A percentile compares a stretch with the other conserved stretches of the same genome.
Evolutionary conservation across 2,113 vertebrate genomes (phyloP).

Genomic region (Oncorhynchus masou): DNA sequence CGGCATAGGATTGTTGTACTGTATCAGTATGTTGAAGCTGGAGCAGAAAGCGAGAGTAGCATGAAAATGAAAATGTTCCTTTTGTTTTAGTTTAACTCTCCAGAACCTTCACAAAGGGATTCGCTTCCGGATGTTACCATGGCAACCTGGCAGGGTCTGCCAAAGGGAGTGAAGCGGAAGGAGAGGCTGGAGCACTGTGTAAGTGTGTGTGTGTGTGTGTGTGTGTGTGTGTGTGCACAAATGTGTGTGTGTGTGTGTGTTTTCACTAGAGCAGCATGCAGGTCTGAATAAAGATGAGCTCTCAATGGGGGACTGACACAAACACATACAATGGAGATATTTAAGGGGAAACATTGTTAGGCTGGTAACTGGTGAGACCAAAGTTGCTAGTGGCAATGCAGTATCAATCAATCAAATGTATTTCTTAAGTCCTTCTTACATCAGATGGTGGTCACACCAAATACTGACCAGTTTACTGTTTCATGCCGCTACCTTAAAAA

Average conservation of each 20-base stretch:
- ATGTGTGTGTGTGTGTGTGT: slow-evolving; percentile 9
- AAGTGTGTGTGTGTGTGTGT: slow-evolving; percentile 21
- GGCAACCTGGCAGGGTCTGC: slow-evolving; percentile 21
- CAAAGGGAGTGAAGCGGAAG: slow-evolving; percentile 9
- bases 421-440: too few relatives aligned
- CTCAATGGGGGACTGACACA: neutral
- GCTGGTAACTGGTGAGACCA: neutral
- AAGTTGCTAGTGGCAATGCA: neutral
- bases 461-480: too few relatives aligned
- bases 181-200: slow-evolving; percentile 25
- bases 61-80: neutral
- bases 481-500: too few relatives aligned
- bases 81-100: neutral
- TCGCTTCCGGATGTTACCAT: slow-evolving; percentile 17
- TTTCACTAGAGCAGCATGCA: neutral
- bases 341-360: neutral
- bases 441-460: too few relatives aligned
- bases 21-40: neutral
- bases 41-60: neutral
- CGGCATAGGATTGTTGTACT: neutral
- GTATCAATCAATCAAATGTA: neutral
- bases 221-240: slow-evolving; percentile 6
- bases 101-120: slow-evolving; percentile 9
- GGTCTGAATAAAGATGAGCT: slow-evolving; percentile 1
- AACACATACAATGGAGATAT: neutral